Evolutionary conservation across 1,140 invertebrate genomes (phyloP).

Genomic region (Ylistrum balloti): DNA sequence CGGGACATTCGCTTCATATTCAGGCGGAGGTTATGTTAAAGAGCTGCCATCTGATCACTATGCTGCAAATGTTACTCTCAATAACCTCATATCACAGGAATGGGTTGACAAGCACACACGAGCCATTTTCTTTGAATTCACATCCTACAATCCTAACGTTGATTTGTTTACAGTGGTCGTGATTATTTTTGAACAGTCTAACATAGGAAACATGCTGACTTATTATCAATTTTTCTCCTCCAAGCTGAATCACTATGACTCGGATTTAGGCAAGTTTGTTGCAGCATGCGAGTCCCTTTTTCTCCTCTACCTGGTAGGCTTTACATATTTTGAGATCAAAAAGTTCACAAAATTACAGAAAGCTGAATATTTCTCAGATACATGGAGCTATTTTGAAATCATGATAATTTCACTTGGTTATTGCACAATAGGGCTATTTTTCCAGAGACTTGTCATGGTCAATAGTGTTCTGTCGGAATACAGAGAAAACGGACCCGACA

Average conservation of each 20-base stretch:
- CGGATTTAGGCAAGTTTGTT: constrained; percentile 56
- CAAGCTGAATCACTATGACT: constrained; percentile 58
- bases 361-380: constrained; percentile 55
- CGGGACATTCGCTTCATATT: constrained; percentile 62
- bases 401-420: constrained; percentile 63
- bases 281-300: constrained; percentile 60
- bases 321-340: constrained; percentile 61
- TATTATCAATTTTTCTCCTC: constrained; percentile 63
- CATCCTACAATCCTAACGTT: constrained; percentile 83
- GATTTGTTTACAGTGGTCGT: constrained; percentile 77
- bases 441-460: constrained; percentile 64
- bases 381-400: constrained; percentile 67
- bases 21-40: constrained; percentile 66
- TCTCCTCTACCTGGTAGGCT: constrained; percentile 53
- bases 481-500: constrained; percentile 9
- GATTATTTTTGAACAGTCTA: constrained; percentile 66
- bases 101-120: constrained; percentile 84
- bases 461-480: constrained; percentile 61
- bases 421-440: constrained; percentile 64
- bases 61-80: constrained; percentile 46
- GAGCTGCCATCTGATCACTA: constrained; percentile 44
- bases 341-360: constrained; percentile 36
- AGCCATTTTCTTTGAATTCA: constrained; percentile 84
- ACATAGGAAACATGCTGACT: constrained; percentile 56
- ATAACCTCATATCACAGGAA: constrained; percentile 57